Percentiles rank a stretch among this genome's conserved stretches.
These are phyloP conservation scores for Macrocentrus cingulum DNA, from an alignment of 1,140 invertebrate genomes.

Conservation along the genomic window DNA sequence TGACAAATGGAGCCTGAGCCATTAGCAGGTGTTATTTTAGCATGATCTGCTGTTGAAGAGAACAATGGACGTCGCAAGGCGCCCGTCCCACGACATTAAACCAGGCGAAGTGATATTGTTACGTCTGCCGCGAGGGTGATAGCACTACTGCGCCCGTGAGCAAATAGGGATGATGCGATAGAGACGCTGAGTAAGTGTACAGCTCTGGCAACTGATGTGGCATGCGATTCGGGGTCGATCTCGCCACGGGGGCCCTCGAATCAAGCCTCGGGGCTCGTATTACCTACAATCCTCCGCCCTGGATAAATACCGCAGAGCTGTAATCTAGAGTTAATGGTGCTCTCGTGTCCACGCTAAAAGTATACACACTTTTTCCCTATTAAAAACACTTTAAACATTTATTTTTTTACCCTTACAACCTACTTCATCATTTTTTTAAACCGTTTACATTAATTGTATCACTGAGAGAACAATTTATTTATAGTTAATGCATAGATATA, in stretches of 20 bases:
- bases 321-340: slow-evolving; percentile 52
- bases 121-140: slow-evolving; percentile 1
- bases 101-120: slow-evolving; percentile 41
- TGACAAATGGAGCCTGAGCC: slow-evolving; percentile 27
- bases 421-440: too few relatives aligned
- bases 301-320: slow-evolving; percentile 45
- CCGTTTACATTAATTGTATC: too few relatives aligned
- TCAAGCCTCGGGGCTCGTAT: slow-evolving; percentile 33
- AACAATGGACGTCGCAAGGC: slow-evolving; percentile 34
- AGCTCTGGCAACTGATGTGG: not conserved
- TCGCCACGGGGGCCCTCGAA: not conserved
- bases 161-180: slow-evolving; percentile 42
- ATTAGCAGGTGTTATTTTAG: slow-evolving; percentile 51
- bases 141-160: slow-evolving; percentile 7
- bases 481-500: too few relatives aligned
- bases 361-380: not conserved
- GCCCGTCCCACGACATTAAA: slow-evolving; percentile 38
- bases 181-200: slow-evolving; percentile 10
- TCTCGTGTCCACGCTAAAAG: slow-evolving; percentile 21
- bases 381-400: too few relatives aligned
- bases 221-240: slow-evolving; percentile 8
- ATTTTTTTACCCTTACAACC: too few relatives aligned
- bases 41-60: slow-evolving; percentile 40
- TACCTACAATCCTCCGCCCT: slow-evolving; percentile 41
- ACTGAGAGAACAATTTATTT: too few relatives aligned